Evolutionary conservation across 2,888 invertebrate genomes (phyloP).

Genomic region (Habroteleia sp.): DNA sequence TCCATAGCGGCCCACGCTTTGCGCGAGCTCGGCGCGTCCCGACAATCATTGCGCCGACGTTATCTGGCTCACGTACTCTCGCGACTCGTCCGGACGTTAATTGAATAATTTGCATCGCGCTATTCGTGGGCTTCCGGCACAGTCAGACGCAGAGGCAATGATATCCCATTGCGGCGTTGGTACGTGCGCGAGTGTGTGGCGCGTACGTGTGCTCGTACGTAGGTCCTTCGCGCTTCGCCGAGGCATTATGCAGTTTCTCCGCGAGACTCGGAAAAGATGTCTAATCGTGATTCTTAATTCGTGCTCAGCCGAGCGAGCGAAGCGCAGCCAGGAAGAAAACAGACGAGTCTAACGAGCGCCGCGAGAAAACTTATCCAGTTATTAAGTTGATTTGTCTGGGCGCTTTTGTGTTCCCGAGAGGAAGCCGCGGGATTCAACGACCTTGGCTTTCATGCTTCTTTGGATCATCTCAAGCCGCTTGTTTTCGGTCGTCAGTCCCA

Average conservation of each 20-base stretch:
- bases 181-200: neutral
- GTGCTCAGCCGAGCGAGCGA: slow-evolving; percentile 52
- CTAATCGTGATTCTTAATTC: slow-evolving; percentile 57
- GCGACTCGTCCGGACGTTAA: slow-evolving; percentile 70
- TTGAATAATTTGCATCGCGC: slow-evolving; percentile 79
- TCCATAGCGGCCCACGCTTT: slow-evolving; percentile 24
- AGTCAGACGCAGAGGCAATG: slow-evolving; percentile 24
- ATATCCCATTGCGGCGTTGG: slow-evolving; percentile 11
- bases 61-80: slow-evolving; percentile 68
- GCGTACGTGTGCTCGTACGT: neutral
- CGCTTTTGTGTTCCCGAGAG: slow-evolving; percentile 32
- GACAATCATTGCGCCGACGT: slow-evolving; percentile 69
- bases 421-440: slow-evolving; percentile 29
- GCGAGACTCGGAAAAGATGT: slow-evolving; percentile 47
- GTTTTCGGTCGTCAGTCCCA: too few relatives aligned
- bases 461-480: too few relatives aligned
- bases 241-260: slow-evolving; percentile 51
- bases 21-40: slow-evolving; percentile 23
- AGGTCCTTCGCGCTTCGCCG: slow-evolving; percentile 32
- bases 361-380: slow-evolving; percentile 56
- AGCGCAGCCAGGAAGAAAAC: slow-evolving; percentile 46
- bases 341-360: slow-evolving; percentile 51
- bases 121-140: slow-evolving; percentile 69
- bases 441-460: slow-evolving; percentile 26
- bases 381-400: slow-evolving; percentile 53